These are phyloP conservation scores for Lamellibrachia luymesi DNA, from an alignment of 1,140 invertebrate genomes.

Conservation along the genomic window DNA sequence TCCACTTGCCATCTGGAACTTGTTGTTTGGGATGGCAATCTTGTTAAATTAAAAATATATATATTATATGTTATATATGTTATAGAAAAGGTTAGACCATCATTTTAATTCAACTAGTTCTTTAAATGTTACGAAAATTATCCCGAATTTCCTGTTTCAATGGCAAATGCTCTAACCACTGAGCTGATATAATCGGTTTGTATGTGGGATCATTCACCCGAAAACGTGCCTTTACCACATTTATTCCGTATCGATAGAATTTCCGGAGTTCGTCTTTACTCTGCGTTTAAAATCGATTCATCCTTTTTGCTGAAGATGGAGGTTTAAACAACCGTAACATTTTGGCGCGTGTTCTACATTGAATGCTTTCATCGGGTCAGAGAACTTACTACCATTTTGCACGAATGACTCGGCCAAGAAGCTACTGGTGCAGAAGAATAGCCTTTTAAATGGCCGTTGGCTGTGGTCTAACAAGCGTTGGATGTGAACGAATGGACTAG, in stretches of 20 bases:
- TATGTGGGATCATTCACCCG: not conserved
- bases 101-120: no score
- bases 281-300: not conserved
- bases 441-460: not conserved
- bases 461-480: not conserved
- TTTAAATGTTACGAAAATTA: no score
- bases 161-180: not conserved
- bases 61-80: no score
- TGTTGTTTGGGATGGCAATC: no score
- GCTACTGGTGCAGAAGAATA: not conserved
- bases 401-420: not conserved
- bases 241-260: not conserved
- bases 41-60: no score
- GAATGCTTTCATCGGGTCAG: no score
- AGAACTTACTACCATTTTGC: not conserved
- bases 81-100: no score
- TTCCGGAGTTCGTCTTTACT: not conserved
- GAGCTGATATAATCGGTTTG: not conserved
- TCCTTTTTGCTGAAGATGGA: not conserved
- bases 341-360: not conserved
- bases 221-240: not conserved
- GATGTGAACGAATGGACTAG: not conserved
- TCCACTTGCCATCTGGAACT: no score
- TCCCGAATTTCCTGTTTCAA: no score
- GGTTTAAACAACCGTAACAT: not conserved